Conservation (phyloP, 2,888 invertebrate species). For the Andrena bucephala region DNA sequence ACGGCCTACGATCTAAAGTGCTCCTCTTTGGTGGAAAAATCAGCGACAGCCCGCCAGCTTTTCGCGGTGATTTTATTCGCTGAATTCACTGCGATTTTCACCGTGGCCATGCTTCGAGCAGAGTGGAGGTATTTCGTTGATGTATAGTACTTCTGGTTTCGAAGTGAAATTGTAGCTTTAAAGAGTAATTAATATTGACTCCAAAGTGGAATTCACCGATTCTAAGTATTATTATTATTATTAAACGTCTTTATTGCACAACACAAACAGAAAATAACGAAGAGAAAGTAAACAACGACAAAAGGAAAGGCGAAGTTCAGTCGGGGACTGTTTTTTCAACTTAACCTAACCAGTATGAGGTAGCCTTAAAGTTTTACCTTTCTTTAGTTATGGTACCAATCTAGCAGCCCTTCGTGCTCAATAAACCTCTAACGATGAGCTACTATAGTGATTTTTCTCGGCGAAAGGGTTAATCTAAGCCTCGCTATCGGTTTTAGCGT, state of each 20-base stretch:
- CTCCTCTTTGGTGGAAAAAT: constrained; percentile 26
- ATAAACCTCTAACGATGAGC: not conserved
- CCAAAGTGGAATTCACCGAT: not conserved
- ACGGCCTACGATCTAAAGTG: constrained; percentile 41
- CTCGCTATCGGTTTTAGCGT: not conserved
- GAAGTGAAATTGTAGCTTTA: too few relatives aligned
- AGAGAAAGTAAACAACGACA: too few relatives aligned
- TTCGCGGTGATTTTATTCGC: constrained; percentile 7
- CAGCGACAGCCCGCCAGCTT: not conserved
- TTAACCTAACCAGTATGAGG: not conserved
- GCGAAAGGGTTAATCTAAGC: not conserved
- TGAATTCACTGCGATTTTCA: not conserved
- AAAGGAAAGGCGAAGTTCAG: too few relatives aligned
- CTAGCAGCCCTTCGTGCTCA: not conserved
- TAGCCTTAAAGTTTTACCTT: not conserved
- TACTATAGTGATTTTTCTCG: not conserved
- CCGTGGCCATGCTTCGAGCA: too few relatives aligned
- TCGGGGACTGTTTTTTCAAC: too few relatives aligned
- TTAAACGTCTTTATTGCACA: too few relatives aligned
- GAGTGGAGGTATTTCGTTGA: too few relatives aligned
- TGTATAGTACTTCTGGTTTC: too few relatives aligned
- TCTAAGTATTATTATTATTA: not conserved
- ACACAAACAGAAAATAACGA: too few relatives aligned
- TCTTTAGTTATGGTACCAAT: not conserved
- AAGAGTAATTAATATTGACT: too few relatives aligned